A percentile compares a stretch with the other conserved stretches of the same genome.
Evolutionary conservation across 35 echinoderm and acorn worm species (phyloP).

Genomic region (Eucidaris tribuloides): DNA sequence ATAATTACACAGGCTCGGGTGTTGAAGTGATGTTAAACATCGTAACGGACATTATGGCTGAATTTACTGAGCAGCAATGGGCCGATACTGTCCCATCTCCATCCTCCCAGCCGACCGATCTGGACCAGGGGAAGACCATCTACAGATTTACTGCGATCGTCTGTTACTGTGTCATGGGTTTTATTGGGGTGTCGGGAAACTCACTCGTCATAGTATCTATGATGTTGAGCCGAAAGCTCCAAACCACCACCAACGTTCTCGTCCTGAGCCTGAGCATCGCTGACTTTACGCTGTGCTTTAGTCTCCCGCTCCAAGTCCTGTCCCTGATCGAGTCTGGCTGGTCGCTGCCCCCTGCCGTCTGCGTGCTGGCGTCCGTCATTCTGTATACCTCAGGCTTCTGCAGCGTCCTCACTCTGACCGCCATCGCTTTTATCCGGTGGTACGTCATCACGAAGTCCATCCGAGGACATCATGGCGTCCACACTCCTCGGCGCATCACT

Average conservation of each 20-base stretch:
- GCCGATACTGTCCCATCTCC: too few relatives aligned
- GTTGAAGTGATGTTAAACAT: too few relatives aligned
- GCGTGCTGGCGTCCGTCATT: conserved; percentile 16
- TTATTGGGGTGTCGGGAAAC: conserved; percentile 45
- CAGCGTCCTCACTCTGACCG: conserved; percentile 47
- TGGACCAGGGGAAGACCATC: too few relatives aligned
- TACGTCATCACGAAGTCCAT: conserved; percentile 17
- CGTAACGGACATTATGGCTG: too few relatives aligned
- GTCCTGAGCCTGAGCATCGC: conserved; percentile 54
- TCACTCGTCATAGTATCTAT: conserved; percentile 42
- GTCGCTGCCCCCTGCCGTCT: conserved; percentile 1
- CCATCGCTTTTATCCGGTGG: conserved; percentile 50
- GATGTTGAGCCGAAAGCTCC: conserved; percentile 27
- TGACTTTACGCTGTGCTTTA: conserved; percentile 32
- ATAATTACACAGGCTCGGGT: too few relatives aligned
- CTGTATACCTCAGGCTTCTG: conserved; percentile 33
- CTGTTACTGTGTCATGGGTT: conserved; percentile 23
- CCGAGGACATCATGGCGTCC: conserved; percentile 10
- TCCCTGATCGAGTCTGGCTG: conserved; percentile 12
- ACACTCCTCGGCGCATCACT: conserved; percentile 6
- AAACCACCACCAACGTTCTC: conserved; percentile 45
- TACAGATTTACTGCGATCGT: too few relatives aligned
- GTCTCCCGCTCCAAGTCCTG: conserved; percentile 39
- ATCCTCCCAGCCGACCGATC: too few relatives aligned
- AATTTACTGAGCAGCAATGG: too few relatives aligned